A percentile compares a stretch with the other conserved stretches of the same genome.
Evolutionary conservation across 2,797 vertebrate species (phyloP).

Genomic region (Gallinago solitaria): DNA sequence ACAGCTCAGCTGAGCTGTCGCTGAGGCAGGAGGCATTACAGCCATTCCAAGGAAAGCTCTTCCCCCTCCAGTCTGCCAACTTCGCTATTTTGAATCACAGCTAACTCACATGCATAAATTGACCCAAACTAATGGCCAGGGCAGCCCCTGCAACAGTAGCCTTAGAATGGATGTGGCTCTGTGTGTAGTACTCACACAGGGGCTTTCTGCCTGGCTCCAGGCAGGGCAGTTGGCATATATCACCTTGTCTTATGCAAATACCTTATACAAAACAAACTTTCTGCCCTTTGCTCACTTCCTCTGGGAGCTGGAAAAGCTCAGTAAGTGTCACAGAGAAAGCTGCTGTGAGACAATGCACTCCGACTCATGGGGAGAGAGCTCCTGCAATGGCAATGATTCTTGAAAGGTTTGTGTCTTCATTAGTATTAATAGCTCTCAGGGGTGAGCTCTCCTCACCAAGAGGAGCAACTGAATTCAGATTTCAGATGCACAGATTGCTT

Average conservation of each 20-base stretch:
- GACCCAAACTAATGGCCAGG: background rate
- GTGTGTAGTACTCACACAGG: background rate
- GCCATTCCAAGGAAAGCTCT: background rate
- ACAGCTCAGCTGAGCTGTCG: background rate
- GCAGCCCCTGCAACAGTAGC: background rate
- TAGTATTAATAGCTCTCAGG: background rate
- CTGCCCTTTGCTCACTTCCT: background rate
- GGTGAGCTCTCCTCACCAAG: background rate
- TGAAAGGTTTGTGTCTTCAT: background rate
- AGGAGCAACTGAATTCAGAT: background rate
- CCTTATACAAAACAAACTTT: background rate
- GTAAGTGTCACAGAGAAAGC: background rate
- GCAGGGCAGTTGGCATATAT: background rate
- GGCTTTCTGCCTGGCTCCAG: background rate
- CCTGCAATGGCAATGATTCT: background rate
- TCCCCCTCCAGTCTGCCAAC: background rate
- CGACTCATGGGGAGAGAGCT: background rate
- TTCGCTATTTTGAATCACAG: background rate
- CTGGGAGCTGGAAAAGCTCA: background rate
- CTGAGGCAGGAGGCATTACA: background rate
- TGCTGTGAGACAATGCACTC: background rate
- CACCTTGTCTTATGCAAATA: background rate
- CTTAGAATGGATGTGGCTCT: background rate
- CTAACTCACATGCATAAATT: background rate
- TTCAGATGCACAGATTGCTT: background rate